phyloP scores from a whole-genome alignment of 2,113 vertebrate genomes.

The Morone chrysops region DNA sequence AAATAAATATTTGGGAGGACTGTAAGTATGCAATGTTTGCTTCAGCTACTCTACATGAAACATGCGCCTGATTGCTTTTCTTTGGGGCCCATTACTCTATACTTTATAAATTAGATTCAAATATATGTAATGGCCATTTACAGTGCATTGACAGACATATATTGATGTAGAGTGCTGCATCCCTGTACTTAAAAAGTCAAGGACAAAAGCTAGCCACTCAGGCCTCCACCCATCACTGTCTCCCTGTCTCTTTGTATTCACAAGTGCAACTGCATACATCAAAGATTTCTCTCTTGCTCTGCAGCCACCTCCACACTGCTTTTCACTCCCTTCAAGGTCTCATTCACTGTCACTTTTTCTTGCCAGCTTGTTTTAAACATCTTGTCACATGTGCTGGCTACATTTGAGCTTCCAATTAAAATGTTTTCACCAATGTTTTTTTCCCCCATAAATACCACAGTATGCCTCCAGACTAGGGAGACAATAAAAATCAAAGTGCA shows the following conservation, averaged over 20 bases:
- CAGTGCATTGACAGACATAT: conserved; percentile 31
- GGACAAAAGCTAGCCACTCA: conserved; percentile 47
- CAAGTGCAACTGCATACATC: conserved; percentile 24
- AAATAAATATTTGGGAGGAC: conserved; percentile 23
- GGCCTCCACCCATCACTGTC: conserved; percentile 36
- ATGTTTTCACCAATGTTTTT: not conserved
- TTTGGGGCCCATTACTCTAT: not conserved
- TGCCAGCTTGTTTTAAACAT: conserved; percentile 5
- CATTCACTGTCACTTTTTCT: not conserved
- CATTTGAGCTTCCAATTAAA: conserved; percentile 3
- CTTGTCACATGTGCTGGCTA: not conserved
- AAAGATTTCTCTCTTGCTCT: conserved; percentile 29
- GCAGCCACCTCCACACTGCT: conserved; percentile 15
- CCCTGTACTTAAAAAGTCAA: conserved; percentile 61
- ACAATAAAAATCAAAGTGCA: conserved; percentile 56
- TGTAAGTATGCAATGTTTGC: not conserved
- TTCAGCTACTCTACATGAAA: not conserved
- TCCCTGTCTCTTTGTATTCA: conserved; percentile 44
- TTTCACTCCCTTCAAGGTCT: conserved; percentile 16
- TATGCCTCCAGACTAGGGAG: conserved; percentile 13
- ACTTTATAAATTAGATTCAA: not conserved
- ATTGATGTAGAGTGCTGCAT: conserved; percentile 48
- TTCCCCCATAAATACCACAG: conserved; percentile 16
- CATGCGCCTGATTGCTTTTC: not conserved
- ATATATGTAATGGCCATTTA: conserved; percentile 17